Percentiles rank a stretch among this genome's conserved stretches.
phyloP scores from a whole-genome alignment of 30 jellyfish, hydroid and myxozoan genomes.

The Hydra vulgaris region DNA sequence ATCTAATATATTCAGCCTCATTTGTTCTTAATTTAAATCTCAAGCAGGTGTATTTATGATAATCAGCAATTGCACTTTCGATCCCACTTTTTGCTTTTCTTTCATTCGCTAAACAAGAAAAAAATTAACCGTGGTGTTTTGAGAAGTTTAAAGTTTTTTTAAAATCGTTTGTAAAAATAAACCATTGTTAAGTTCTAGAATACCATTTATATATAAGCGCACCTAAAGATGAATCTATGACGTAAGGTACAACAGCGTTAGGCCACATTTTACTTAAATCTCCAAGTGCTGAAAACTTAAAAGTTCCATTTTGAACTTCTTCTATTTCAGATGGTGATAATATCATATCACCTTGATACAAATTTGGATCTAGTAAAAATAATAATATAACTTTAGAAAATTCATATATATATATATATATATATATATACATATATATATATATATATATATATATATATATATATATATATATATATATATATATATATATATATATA shows the following conservation, averaged over 20 bases:
- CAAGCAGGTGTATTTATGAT: constrained; percentile 26
- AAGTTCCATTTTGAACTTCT: constrained; percentile 17
- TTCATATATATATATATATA: too few species aligned
- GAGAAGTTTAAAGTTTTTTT: too few species aligned
- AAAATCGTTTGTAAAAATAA: too few species aligned
- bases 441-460: too few species aligned
- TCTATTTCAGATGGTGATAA: constrained; percentile 19
- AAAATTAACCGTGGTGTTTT: too few species aligned
- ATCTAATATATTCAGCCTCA: constrained; percentile 12
- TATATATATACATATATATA: too few species aligned
- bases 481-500: too few species aligned
- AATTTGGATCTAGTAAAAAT: constrained; percentile 17
- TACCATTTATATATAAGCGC: not conserved
- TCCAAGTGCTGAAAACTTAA: constrained; percentile 14
- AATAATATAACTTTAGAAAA: not conserved
- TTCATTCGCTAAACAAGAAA: constrained; percentile 9
- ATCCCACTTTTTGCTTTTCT: constrained; percentile 8
- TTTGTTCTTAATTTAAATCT: constrained; percentile 25
- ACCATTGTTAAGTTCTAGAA: too few species aligned
- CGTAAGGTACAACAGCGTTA: constrained; percentile 29
- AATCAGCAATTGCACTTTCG: constrained; percentile 5
- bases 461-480: too few species aligned
- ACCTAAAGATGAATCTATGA: constrained; percentile 3
- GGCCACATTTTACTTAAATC: constrained; percentile 21
- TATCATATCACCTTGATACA: constrained; percentile 32